A percentile compares a stretch with the other conserved stretches of the same genome.
Conservation (phyloP, 2,113 vertebrate genomes). For the Telmatochromis sp. region DNA sequence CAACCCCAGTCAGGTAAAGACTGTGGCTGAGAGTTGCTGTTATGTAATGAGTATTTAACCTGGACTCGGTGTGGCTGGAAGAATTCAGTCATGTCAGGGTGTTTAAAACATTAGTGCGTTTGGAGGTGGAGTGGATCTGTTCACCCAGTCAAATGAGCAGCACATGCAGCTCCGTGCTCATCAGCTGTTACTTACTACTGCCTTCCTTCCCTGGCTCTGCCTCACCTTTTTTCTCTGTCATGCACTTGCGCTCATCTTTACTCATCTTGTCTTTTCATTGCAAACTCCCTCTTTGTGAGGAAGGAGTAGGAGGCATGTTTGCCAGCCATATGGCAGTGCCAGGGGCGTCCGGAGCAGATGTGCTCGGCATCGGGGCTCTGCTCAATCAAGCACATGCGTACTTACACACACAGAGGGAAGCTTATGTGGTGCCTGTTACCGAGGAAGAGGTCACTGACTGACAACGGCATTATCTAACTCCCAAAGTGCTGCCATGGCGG, state of each 20-base stretch:
- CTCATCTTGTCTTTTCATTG: slow-evolving; percentile 24
- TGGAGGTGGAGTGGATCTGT: neutral
- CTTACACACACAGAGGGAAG: slow-evolving; percentile 10
- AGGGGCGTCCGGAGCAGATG: slow-evolving; percentile 65
- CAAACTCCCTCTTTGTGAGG: slow-evolving; percentile 40
- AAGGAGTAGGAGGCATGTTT: slow-evolving; percentile 44
- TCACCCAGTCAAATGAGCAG: slow-evolving; percentile 19
- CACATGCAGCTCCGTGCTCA: slow-evolving; percentile 44
- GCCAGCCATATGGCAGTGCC: slow-evolving; percentile 63
- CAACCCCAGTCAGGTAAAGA: neutral
- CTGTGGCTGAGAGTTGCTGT: neutral
- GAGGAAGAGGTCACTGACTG: slow-evolving; percentile 52
- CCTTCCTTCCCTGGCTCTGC: neutral
- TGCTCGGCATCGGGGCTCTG: slow-evolving; percentile 55
- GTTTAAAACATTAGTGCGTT: slow-evolving; percentile 23
- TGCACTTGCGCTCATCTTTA: slow-evolving; percentile 10
- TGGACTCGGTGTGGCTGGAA: neutral
- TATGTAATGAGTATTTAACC: neutral
- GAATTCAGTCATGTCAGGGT: neutral
- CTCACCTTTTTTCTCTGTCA: neutral
- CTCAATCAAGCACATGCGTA: slow-evolving; percentile 45
- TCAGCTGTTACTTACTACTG: slow-evolving; percentile 44
- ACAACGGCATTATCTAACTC: slow-evolving; percentile 41
- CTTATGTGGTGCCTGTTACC: slow-evolving; percentile 16
- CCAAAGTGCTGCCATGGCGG: neutral